Evolutionary conservation across 1,140 invertebrate species (phyloP), one percentile per base, ranked within the genome.

Genomic region (Palaemon carinicauda): DNA sequence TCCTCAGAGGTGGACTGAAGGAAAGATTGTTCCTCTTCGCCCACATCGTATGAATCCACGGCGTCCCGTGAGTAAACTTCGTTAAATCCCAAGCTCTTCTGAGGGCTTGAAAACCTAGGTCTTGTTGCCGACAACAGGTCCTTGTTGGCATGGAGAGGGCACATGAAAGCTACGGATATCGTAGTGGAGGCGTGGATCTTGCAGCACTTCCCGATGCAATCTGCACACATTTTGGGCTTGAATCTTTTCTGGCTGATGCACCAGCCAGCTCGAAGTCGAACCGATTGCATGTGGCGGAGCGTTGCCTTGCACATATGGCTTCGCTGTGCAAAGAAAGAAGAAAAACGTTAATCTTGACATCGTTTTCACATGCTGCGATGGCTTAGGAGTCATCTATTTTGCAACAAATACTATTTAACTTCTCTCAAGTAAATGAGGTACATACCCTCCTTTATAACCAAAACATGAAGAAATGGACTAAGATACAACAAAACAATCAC

Each of bases 21-120:
- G 31, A 83, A 80, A 50, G 41, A 41, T 7, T 88, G 80, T 41
- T 41, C 41, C 41, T 41, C 41, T 41, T 41, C 1, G 7, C 41
- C 41, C 80, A 82, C 83, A 54, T 83, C 83, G 80, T 88, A 80
- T 31, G 82, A 88, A 29, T 79, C 80, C n/a, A 74, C 83, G 50
- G 77, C 53, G 51, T 31, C 50, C 56, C 14, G 50, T 24, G n/a
- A 19, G 54, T 29, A 7, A n/a, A 24, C 14, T 19, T 29, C 41
- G 33, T 52, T 52, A 29, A 31, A 21, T 21, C 0, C 19, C 14
- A 50, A 21, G 73, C 7, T 17, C 24, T 14, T n/a, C 53, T 27
- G 27, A 17, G 65, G 19, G 17, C 15, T n/a, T 31, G 83, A 3
- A n/a, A 53, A 27, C 60, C 10, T 31, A 73, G 27, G 29, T 31